Base-by-base conservation (phyloP, 2,797 vertebrate genomes). In the Rousettus madagascariensis region DNA sequence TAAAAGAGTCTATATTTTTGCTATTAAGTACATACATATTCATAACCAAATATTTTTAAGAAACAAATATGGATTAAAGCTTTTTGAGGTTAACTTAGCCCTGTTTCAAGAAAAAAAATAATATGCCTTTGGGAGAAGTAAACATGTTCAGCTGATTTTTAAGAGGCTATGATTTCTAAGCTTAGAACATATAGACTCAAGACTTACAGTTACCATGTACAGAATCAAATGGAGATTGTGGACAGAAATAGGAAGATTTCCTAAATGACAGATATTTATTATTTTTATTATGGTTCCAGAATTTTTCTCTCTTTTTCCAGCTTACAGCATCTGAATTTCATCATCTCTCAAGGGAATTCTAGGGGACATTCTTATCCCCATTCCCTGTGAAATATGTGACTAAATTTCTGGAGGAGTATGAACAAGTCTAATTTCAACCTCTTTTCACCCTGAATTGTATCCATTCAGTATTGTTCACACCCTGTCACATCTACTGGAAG, bases 31-130 rank as follows among this genome's bases (percentile, higher is more conserved):
- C 10, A 49, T 84, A 84, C 49, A n/a, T 88, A 88, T 43, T 57
- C 41, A 91, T 66, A 93, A 80, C 15, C 19, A 63, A 43, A 65
- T 4, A 86, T 1, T 57, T 86, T 43, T 86, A 36, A 94, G 36
- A 53, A 88, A 72, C 17, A 93, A 94, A 66, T 51, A 88, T 80
- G 0, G 66, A 33, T 91, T 74, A 84, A 74, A 86, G 7, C 12
- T 79, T 75, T 92, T 61, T 71, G 12, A 83, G 46, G n/a, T 24
- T 93, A 87, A 80, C 33, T 90, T 92, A 95, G 92, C 30, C 75
- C 33, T 77, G 3, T 80, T 91, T 91, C 66, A 71, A 85, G 61
- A 13, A 28, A 5, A 13, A n/a, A 71, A 90, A 33, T 82, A 55
- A 46, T 19, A 75, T 69, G 22, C 24, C 59, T 71, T 85, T 84